Conservation (phyloP, 2,888 invertebrate genomes). For the Thecocarcelia acutangulata region DNA sequence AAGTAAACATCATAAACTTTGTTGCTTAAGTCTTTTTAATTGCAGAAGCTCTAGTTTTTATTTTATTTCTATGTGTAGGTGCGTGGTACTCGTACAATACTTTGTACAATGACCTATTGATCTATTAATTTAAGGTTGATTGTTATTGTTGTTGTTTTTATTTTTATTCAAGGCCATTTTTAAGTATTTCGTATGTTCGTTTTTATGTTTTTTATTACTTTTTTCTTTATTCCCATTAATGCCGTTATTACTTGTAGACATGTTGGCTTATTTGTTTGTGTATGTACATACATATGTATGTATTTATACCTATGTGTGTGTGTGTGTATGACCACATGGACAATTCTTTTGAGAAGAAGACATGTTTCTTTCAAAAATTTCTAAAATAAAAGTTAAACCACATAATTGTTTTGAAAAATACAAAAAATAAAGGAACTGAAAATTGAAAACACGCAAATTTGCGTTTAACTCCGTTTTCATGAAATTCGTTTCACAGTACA, state of each 20-base stretch:
- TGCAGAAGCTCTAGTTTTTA: neutral
- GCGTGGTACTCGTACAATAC: too few relatives aligned
- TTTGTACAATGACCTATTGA: conserved; percentile 65
- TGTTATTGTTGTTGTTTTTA: conserved; percentile 18
- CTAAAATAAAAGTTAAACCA: conserved; percentile 54
- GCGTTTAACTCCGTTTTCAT: conserved; percentile 55
- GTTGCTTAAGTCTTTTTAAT: too few relatives aligned
- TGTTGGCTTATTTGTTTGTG: neutral
- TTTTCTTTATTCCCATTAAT: neutral
- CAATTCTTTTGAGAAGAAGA: conserved; percentile 55
- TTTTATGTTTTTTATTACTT: conserved; percentile 18
- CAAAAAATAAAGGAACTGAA: conserved; percentile 9
- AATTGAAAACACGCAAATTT: conserved; percentile 67
- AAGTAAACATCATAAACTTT: too few relatives aligned
- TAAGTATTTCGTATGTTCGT: conserved; percentile 22
- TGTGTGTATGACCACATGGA: neutral
- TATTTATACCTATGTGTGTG: neutral
- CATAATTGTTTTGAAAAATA: conserved; percentile 56
- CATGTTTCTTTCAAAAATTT: conserved; percentile 24
- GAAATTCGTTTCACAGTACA: conserved; percentile 47
- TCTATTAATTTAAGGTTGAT: conserved; percentile 53
- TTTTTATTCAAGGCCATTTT: conserved; percentile 56
- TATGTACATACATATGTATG: neutral
- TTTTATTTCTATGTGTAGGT: neutral
- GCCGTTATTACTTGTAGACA: conserved; percentile 26